phyloP scores from a whole-genome alignment of 2,797 vertebrate genomes.

The Gastrophryne carolinensis region DNA sequence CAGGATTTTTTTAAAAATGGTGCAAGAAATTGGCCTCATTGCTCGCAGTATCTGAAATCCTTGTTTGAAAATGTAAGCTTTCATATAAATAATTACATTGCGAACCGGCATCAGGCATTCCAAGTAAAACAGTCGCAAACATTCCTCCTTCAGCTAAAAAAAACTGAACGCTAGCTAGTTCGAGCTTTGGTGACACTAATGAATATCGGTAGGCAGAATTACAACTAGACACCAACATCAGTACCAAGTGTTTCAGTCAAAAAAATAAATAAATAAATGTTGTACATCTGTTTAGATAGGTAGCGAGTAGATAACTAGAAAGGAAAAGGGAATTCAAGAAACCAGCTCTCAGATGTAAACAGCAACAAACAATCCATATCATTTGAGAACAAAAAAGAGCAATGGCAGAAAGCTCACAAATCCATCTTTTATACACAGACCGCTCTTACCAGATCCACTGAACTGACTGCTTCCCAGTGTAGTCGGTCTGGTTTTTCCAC shows the following conservation, averaged over 20 bases:
- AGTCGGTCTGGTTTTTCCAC: conserved; percentile 94
- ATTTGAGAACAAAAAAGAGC: background rate
- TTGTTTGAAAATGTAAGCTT: background rate
- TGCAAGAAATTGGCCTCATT: background rate
- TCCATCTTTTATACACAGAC: background rate
- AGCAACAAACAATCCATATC: background rate
- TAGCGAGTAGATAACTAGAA: background rate
- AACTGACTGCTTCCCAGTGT: conserved; percentile 97
- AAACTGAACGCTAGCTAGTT: background rate
- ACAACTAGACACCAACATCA: background rate
- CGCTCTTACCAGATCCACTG: conserved; percentile 91
- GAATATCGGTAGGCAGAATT: background rate
- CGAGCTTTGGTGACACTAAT: background rate
- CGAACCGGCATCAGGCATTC: background rate
- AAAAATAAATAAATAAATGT: too few species aligned
- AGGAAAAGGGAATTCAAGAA: background rate
- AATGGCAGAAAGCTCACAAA: background rate
- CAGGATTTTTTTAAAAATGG: background rate
- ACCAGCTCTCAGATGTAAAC: background rate
- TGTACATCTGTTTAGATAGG: too few species aligned
- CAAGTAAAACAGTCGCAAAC: too few species aligned
- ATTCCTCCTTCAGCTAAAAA: too few species aligned
- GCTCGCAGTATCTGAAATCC: too few species aligned
- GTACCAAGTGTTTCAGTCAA: background rate
- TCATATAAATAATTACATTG: background rate